Base-by-base conservation (phyloP, 2,113 vertebrate species). In the Cygnus buccinator region DNA sequence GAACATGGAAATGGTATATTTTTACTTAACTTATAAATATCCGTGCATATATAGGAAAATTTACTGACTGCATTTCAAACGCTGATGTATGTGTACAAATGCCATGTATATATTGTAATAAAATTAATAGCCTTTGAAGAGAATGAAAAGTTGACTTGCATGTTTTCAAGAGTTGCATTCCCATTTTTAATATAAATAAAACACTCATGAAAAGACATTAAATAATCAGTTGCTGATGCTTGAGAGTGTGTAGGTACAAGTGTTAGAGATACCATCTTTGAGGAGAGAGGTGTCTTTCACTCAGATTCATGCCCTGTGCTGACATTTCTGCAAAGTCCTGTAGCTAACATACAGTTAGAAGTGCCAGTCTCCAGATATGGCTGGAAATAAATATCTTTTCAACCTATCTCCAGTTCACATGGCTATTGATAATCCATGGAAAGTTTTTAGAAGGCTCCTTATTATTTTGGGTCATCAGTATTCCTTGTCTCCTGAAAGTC, bases 11-110 rank as follows among this genome's bases (percentile, higher is more conserved):
- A 87, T 77, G 77, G 70, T 83, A 76, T 89, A 37, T 92, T 94
- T 96, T 95, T 96, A 95, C 96, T 80, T 95, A 94, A 92, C 91
- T 94, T 96, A 87, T 92, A 95, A 96, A 92, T 94, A 93, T 94
- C 94, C 96, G 93, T 95, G 84, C 94, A 96, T 96, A 94, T 91
- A 89, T 92, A 96, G 74, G 90, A 73, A 84, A 93, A 91, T 76
- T 95, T 97, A 94, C 89, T 93, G 70, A 70, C 62, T 76, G 59
- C 21, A 62, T 94, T 95, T 93, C 84, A 89, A 95, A 84, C 87
- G 70, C 73, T 84, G 87, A 94, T 83, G 84, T 73, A 89, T 94
- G 70, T 87, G 62, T 66, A 41, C 39, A 93, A 72, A 89, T 91
- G n/a, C 54, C 54, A 58, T 20, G n/a, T 92, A 81, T 90, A 44